Percentiles rank a stretch among this genome's conserved stretches.
phyloP scores from a whole-genome alignment of 2,113 vertebrate species.

The Pavo muticus region DNA sequence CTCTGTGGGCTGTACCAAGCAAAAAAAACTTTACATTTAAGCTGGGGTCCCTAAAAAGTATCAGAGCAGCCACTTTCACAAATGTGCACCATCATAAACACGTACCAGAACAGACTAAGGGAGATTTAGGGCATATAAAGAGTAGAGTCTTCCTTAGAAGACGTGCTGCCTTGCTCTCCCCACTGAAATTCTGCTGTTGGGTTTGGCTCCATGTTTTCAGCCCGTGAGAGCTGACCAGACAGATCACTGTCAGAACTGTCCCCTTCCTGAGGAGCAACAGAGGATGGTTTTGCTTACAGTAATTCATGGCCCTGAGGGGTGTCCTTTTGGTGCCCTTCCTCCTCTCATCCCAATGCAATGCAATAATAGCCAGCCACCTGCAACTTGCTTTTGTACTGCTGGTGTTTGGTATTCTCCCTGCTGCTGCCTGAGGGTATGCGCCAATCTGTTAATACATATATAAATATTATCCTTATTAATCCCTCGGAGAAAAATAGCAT shows the following conservation, averaged over 20 bases:
- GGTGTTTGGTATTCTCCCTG: not conserved
- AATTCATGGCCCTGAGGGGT: not conserved
- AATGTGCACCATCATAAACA: not conserved
- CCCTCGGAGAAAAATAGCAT: not conserved
- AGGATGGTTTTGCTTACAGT: not conserved
- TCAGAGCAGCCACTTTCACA: not conserved
- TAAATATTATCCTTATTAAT: slow-evolving; percentile 58
- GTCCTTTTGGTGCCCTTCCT: not conserved
- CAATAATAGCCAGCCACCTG: not conserved
- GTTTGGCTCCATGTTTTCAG: not conserved
- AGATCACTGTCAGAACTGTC: not conserved
- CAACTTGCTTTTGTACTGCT: not conserved
- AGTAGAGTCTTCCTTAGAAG: not conserved
- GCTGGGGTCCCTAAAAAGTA: not conserved
- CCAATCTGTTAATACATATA: not conserved
- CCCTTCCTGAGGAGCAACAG: not conserved
- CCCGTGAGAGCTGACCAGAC: accelerated
- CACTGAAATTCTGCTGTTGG: not conserved
- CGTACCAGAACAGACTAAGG: not conserved
- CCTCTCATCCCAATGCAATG: not conserved
- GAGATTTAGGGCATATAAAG: not conserved
- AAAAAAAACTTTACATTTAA: not conserved
- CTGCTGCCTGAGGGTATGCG: not conserved
- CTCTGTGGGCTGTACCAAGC: not conserved
- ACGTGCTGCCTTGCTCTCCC: not conserved